Base-by-base conservation (phyloP, 1,140 invertebrate species). In the Heliothis subflexa region DNA sequence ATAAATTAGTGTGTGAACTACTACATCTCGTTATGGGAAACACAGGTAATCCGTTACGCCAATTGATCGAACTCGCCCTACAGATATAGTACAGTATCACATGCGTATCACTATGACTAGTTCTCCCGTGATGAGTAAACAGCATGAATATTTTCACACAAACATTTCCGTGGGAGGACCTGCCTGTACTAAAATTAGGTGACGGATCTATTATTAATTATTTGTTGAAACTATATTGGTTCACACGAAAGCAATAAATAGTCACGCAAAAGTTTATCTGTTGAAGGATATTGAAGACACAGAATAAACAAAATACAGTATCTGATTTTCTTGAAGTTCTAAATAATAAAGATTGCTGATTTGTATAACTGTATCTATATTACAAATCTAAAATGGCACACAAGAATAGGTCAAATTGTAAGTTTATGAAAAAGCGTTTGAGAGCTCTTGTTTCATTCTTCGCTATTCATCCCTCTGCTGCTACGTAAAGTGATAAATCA, bases 1-100 rank as follows among this genome's bases (percentile, higher is more conserved):
- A 1, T 33, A 33, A 33, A 33, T 33, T 33, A 33, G 33, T 33
- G 33, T 33, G n/a, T 18, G 12, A 64, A 47, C n/a, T 45, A 64
- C 45, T 47, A 16, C 61, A 64, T 64, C n/a, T 25, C 12, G 25
- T 40, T 64, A 64, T 64, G 71, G 71, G 57, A 74, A 74, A 59
- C 21, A 61, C 71, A 74, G 71, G 55, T 47, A 74, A 74, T 47
- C 40, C 55, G 71, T 74, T 59, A 61, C 71, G 57, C 55, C 71
- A 74, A 74, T 73, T 73, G 71, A 54, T 74, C 28, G 49, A 18
- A 61, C 12, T 2, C 64, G 12, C 47, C 21, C 61, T 64, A 33
- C 12, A 21, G 18, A 47, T 16, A 47, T 33, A 7, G 3, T 5
- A 33, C 33, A n/a, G n/a, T 1, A 33, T 47, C 61, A 33, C 33